Evolutionary conservation across 2,797 vertebrate genomes (phyloP), one percentile per base, ranked within the genome.

Genomic region (Bufotes viridis): DNA sequence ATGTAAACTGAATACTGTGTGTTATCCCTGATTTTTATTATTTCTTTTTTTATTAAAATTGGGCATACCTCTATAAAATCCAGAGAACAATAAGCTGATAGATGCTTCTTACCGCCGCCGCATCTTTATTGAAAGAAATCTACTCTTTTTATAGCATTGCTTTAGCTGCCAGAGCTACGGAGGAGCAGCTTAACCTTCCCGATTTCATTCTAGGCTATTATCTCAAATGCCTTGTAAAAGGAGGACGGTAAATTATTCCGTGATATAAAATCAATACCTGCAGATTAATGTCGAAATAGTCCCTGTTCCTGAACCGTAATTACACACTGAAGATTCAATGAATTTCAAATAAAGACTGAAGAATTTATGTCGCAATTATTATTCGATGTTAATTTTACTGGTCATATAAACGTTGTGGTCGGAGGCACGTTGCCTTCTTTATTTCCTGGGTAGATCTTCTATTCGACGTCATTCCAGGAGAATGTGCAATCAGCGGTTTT

Each of bases 131-230:
- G 76, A 74, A 58, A 42, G 63, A 75, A 53, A 61, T 81, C 42
- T 55, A 65, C 15, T 24, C 49, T 80, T 81, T 83, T 88, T 81
- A 75, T 81, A 15, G 34, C 42, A 67, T 80, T 34, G 55, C 82
- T 72, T 55, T 29, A 74, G 76, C 82, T n/a, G 17, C 79, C 63
- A 49, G 51, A 61, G 67, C 55, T 75, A 76, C 67, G 70, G 75
- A 84, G 78, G 81, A 67, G 80, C 76, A 88, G n/a, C 76, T 88
- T 85, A 88, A 85, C 87, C 82, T 88, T 84, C 69, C 82, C 42
- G 29, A 34, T 80, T 80, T 74, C 65, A 34, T 88, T 88, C 57
- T 78, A 76, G 51, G 55, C 76, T 88, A 81, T 85, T 88, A 85
- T 80, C 83, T 79, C 49, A 88, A 72, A 74, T 58, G 53, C 80